A percentile compares a stretch with the other conserved stretches of the same genome.
phyloP scores from a whole-genome alignment of 2,888 invertebrate genomes.

The Omphaloscelis lunosa region DNA sequence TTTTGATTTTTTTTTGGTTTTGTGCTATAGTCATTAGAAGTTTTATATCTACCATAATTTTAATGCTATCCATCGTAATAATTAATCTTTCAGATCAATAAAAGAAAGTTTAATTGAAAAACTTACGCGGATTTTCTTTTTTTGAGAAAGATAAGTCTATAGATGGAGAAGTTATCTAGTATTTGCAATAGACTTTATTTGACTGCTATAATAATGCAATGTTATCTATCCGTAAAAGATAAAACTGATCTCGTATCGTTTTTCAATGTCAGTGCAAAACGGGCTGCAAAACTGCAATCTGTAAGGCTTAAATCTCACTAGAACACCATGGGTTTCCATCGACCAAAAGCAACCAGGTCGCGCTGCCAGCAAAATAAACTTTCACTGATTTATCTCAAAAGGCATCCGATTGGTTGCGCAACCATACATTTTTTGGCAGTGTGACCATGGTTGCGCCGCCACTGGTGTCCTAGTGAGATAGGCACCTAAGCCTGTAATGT shows the following conservation, averaged over 20 bases:
- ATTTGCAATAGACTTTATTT: constrained; percentile 3
- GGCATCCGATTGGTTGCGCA: no score
- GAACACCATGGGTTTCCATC: no score
- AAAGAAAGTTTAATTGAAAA: background rate
- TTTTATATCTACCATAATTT: background rate
- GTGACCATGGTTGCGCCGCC: no score
- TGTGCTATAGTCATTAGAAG: background rate
- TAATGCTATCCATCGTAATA: background rate
- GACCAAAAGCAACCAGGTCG: no score
- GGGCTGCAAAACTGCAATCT: background rate
- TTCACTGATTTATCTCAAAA: no score
- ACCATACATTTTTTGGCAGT: no score
- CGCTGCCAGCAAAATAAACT: no score
- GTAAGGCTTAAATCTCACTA: no score
- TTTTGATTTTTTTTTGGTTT: constrained; percentile 21
- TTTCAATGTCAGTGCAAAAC: constrained; percentile 5
- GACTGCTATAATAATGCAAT: background rate
- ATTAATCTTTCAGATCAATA: background rate
- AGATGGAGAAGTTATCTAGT: background rate
- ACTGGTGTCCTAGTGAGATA: no score
- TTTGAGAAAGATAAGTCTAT: background rate
- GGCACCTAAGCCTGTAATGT: no score
- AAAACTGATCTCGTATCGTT: constrained; percentile 27
- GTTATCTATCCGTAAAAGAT: constrained; percentile 23
- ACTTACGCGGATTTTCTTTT: no score